phyloP scores from a whole-genome alignment of 2,113 vertebrate genomes.

The Pachycephala philippinensis region DNA sequence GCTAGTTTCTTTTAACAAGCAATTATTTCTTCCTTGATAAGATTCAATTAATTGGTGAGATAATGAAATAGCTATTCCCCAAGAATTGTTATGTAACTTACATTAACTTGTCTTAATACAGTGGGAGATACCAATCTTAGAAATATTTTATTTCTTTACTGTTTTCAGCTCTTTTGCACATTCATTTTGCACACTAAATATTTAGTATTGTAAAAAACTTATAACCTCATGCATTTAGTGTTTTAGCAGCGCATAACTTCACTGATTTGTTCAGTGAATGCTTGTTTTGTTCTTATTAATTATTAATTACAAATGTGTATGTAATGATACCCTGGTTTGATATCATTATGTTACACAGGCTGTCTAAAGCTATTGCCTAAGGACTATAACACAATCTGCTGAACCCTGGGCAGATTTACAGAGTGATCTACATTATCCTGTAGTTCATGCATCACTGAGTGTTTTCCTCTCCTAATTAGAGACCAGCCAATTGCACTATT shows the following conservation, averaged over 20 bases:
- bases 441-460: slow-evolving; percentile 27
- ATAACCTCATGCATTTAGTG: neutral
- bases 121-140: neutral
- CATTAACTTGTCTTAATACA: neutral
- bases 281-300: slow-evolving; percentile 36
- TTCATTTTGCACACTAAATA: neutral
- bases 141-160: neutral
- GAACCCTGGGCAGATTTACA: slow-evolving; percentile 41
- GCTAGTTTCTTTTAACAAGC: neutral
- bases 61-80: neutral
- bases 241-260: neutral
- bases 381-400: neutral
- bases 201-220: neutral
- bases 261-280: neutral
- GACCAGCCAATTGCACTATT: slow-evolving; percentile 34
- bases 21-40: neutral
- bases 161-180: neutral
- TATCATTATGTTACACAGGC: slow-evolving; percentile 6
- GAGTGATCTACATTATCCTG: slow-evolving; percentile 27
- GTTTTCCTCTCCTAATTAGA: slow-evolving; percentile 54
- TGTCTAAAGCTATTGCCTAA: neutral
- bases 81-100: neutral
- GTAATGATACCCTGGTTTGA: slow-evolving; percentile 28
- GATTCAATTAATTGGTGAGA: neutral
- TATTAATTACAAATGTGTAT: slow-evolving; percentile 41